phyloP scores from a whole-genome alignment of 2,113 vertebrate genomes.

The Stigmatopora argus region DNA sequence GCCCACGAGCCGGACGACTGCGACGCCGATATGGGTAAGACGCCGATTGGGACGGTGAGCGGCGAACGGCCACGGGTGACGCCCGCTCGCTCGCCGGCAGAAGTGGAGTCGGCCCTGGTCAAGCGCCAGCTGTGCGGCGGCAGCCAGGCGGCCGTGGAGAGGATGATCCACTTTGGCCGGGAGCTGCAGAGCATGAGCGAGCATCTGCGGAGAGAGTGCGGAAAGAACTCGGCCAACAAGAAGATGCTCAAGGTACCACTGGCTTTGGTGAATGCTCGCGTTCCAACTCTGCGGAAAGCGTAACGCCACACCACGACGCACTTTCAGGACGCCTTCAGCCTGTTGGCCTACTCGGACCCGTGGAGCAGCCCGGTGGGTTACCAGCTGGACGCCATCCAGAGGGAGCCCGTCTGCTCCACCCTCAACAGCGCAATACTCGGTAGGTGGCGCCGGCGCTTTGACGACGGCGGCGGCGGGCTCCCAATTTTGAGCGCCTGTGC shows the following conservation, averaged over 20 bases:
- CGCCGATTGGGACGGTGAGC: too few relatives aligned
- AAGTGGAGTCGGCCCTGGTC: conserved; percentile 88
- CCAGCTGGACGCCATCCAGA: conserved; percentile 93
- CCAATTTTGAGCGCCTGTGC: not conserved
- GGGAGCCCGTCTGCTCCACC: conserved; percentile 96
- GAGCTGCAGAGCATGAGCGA: conserved; percentile 97
- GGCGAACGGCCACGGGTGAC: too few relatives aligned
- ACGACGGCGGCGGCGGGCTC: too few relatives aligned
- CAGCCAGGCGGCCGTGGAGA: conserved; percentile 94
- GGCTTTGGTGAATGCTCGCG: too few relatives aligned
- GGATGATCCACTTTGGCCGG: conserved; percentile 97
- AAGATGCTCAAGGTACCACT: conserved; percentile 90
- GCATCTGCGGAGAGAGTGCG: conserved; percentile 91
- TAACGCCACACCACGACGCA: too few relatives aligned
- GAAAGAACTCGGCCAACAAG: conserved; percentile 95
- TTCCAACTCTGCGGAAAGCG: too few relatives aligned
- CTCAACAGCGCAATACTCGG: conserved; percentile 99
- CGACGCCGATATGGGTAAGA: conserved; percentile 91
- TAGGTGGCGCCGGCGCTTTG: conserved; percentile 53
- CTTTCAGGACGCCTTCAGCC: conserved; percentile 90
- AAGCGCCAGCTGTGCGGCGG: conserved; percentile 93
- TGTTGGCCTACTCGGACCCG: conserved; percentile 95
- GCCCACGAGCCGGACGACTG: conserved; percentile 88
- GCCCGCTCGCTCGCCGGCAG: conserved; percentile 54
- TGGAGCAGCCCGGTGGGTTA: conserved; percentile 98